A percentile compares a stretch with the other conserved stretches of the same genome.
Conservation (phyloP, 2,797 vertebrate species). For the Cirrhinus molitorella region DNA sequence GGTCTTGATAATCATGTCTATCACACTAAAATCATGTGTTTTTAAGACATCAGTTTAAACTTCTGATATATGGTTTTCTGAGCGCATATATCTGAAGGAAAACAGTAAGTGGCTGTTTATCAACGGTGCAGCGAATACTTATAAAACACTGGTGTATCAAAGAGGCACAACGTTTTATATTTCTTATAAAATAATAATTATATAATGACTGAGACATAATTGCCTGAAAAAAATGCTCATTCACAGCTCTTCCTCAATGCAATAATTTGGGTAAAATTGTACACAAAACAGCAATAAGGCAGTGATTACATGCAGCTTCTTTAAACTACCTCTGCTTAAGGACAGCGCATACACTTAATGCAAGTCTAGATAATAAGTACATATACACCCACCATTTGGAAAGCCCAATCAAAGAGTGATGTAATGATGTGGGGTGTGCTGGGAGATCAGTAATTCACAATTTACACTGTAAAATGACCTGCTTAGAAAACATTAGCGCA, state of each 20-base stretch:
- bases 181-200: too few species aligned
- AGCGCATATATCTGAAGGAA: too few species aligned
- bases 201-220: not conserved
- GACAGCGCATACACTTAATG: slow-evolving; percentile 18
- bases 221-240: not conserved
- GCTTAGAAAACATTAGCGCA: slow-evolving; percentile 78
- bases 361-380: slow-evolving; percentile 41
- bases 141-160: too few species aligned
- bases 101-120: too few species aligned
- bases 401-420: slow-evolving; percentile 42
- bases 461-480: slow-evolving; percentile 77
- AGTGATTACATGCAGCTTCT: slow-evolving; percentile 3
- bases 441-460: slow-evolving; percentile 78
- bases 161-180: too few species aligned
- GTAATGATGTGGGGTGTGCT: slow-evolving; percentile 61
- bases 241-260: not conserved
- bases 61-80: too few species aligned
- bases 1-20: too few species aligned
- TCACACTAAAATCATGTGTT: too few species aligned
- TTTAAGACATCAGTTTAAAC: too few species aligned
- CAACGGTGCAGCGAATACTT: too few species aligned
- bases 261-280: not conserved
- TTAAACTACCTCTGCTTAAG: slow-evolving; percentile 17
- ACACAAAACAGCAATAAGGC: not conserved
- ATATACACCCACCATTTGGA: slow-evolving; percentile 32